A percentile compares a stretch with the other conserved stretches of the same genome.
These are phyloP conservation scores for Archips xylosteana DNA, from an alignment of 2,888 invertebrate species.

Conservation along the genomic window DNA sequence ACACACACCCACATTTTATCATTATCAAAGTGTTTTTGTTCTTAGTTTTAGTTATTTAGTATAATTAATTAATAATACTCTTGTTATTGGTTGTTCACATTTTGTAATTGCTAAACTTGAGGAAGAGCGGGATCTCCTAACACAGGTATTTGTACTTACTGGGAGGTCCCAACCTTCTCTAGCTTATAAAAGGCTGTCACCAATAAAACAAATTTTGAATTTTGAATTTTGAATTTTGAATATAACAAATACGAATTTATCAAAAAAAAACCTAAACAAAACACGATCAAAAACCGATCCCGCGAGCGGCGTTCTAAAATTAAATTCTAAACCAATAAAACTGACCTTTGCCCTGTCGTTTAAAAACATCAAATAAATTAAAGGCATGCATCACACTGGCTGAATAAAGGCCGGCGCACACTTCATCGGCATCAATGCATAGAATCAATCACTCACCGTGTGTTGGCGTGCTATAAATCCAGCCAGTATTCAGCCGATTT, in stretches of 20 bases:
- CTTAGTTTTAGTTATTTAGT: no score
- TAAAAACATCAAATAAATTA: conserved; percentile 45
- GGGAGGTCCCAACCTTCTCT: no score
- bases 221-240: no score
- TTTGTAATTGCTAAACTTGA: no score
- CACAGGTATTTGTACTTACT: no score
- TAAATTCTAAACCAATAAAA: conserved; percentile 40
- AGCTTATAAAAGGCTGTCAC: no score
- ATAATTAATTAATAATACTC: no score
- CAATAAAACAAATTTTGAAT: no score
- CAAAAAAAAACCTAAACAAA: not conserved
- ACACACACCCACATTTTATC: no score
- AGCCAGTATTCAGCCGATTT: conserved; percentile 65
- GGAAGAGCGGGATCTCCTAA: no score
- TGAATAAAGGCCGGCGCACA: conserved; percentile 46
- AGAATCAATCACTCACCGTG: conserved; percentile 71
- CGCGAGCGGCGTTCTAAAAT: conserved; percentile 29
- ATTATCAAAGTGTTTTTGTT: no score
- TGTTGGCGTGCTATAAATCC: conserved; percentile 68
- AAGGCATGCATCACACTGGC: conserved; percentile 43
- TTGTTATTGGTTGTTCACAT: no score
- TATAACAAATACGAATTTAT: not conserved
- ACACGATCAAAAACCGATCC: not conserved
- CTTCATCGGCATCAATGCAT: conserved; percentile 55
- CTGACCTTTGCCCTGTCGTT: conserved; percentile 29